Conservation (phyloP, 1,140 invertebrate species). For the Papilio machaon region DNA sequence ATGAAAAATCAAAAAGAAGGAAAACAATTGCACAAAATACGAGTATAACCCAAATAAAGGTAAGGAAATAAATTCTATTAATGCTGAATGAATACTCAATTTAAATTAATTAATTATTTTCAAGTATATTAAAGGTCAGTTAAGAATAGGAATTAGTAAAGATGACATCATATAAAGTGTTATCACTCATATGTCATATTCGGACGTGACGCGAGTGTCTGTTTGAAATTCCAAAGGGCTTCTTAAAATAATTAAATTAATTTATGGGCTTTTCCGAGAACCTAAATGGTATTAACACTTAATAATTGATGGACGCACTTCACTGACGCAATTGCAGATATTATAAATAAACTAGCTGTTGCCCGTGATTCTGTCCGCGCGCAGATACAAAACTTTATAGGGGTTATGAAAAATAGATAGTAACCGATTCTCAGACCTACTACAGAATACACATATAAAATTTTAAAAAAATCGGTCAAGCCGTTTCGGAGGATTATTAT, state of each 20-base stretch:
- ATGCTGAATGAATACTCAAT: not conserved
- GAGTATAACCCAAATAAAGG: too few relatives aligned
- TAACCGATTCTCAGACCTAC: too few relatives aligned
- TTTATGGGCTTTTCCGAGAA: constrained; percentile 19
- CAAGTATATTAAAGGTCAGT: not conserved
- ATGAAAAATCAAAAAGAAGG: not conserved
- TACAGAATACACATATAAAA: too few relatives aligned
- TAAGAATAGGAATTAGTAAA: constrained; percentile 1
- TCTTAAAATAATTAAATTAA: constrained; percentile 25
- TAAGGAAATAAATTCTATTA: not conserved
- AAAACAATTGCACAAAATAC: not conserved
- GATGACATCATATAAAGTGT: not conserved
- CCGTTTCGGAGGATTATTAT: too few relatives aligned
- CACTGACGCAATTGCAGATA: constrained; percentile 14
- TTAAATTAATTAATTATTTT: not conserved
- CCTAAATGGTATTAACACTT: not conserved
- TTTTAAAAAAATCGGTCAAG: too few relatives aligned
- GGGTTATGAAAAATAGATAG: too few relatives aligned
- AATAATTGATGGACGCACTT: not conserved
- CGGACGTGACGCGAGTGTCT: not conserved
- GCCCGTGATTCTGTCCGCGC: too few relatives aligned
- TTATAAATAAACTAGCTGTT: not conserved
- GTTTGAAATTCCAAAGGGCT: not conserved
- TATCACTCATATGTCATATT: not conserved
- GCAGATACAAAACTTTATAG: too few relatives aligned